Evolutionary conservation across 2,113 vertebrate species (phyloP).

Genomic region (Indicator indicator): DNA sequence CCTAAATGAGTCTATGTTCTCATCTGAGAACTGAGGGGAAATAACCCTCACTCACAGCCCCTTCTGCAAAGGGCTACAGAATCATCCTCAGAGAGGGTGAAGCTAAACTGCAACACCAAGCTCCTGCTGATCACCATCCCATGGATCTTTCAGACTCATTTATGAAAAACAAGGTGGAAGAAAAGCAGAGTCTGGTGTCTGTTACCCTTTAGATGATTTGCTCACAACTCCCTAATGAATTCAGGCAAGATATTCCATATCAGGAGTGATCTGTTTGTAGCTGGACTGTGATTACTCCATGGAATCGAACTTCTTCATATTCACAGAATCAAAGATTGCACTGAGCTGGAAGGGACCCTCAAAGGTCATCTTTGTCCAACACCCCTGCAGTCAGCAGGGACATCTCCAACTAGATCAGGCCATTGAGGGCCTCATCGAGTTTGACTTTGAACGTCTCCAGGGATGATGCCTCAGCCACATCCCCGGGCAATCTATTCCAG

Average conservation of each 20-base stretch:
- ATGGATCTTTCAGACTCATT: fast-evolving
- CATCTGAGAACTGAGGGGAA: not conserved
- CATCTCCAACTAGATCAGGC: no score
- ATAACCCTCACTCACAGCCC: fast-evolving
- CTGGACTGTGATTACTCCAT: fast-evolving
- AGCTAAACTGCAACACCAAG: fast-evolving
- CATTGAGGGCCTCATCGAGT: no score
- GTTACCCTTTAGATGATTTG: no score
- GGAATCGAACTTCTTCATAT: not conserved
- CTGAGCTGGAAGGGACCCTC: no score
- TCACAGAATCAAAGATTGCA: no score
- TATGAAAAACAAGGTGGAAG: fast-evolving
- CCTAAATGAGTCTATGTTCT: not conserved
- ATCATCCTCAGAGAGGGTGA: fast-evolving
- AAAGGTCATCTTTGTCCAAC: no score
- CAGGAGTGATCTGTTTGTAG: fast-evolving
- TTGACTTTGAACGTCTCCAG: no score
- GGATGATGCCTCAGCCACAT: no score
- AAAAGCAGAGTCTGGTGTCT: not conserved
- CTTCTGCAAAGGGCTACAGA: no score
- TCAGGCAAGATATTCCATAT: not conserved
- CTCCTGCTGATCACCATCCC: not conserved
- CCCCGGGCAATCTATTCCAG: no score
- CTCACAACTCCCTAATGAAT: fast-evolving
- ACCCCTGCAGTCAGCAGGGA: no score